Base-by-base conservation (phyloP, 23 tunicate genomes). In the Styela clava region DNA sequence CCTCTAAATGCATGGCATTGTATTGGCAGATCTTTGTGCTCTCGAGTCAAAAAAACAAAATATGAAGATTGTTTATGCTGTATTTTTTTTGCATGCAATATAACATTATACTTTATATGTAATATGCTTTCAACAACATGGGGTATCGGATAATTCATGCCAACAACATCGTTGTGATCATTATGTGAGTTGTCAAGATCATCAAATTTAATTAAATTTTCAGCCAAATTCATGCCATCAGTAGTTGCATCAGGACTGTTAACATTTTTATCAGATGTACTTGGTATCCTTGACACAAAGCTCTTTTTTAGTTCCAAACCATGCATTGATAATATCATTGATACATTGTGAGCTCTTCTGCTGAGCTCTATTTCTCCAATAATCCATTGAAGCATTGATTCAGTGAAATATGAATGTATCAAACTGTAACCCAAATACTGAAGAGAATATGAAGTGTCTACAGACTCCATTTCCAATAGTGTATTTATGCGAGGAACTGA, bases 301-400 rank as follows among this genome's bases (percentile, higher is more conserved):
- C 29, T 34, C 7, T 35, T 35, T 32, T 71, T 71, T 35, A 71
- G 29, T 33, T 31, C 77, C 27, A 71, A 16, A 31, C 37, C 5
- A 32, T 71, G 34, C 16, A 35, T 22, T 5, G 35, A 3, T 35
- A 71, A 71, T 33, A 21, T 28, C 34, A 71, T 32, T 20, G 77
- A 28, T 16, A 71, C 35, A 71, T 76, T 76, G 0, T 35, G 81
- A 9, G 37, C 33, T 29, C 65, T 20, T 44, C 64, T 76, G 81
- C 64, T 19, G 65, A 76, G 65, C 0, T 84, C 83, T 32, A 89
- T 69, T 33, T 69, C 79, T 3, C 83, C 85, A 20, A 68, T 61
- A 31, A 89, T 29, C 94, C 94, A 89, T 31, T 34, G 83, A 32
- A 69, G 61, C 94, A 89, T 84, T 3, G 85, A 79, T 30, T 72